Base-by-base conservation (phyloP, 2,888 invertebrate genomes). In the Chaetoderma sp. region DNA sequence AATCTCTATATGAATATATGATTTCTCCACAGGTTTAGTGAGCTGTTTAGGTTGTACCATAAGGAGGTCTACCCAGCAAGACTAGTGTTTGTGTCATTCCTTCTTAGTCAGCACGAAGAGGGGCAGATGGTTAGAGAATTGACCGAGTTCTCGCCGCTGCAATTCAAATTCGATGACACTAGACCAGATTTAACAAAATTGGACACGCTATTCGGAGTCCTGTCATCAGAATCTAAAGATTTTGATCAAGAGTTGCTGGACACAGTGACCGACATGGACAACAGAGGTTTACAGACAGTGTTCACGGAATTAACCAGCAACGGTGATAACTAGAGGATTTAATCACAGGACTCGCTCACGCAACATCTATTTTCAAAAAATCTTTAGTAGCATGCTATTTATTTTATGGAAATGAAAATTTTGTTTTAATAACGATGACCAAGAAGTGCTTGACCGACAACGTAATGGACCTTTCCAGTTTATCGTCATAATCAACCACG, bases 51-150 rank as follows among this genome's bases (percentile, higher is more conserved):
- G 68, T 82, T 81, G 68, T 86, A 86, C 71, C 67, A 75, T 52
- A 73, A 80, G 6, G 84, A 86, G 56, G 82, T 86, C 0, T 84
- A 76, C 72, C 84, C 84, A 13, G 83, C 84, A 13, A 77, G 76
- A 39, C 73, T 86, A 23, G 84, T 86, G 3, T 86, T 86, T 70
- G 83, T 86, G 6, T 86, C 86, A 3, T 86, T 86, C 71, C 75
- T 86, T 13, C 45, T 70, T 10, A 50, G 63, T 23, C 86, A 86
- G 71, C 81, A 82, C 63, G 59, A 68, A 16, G 45, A 70, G 21
- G 85, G 86, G 10, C 76, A 82, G 54, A 86, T 86, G 86, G 80
- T 79, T 16, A 44, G 36, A 5, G 66, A 70, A 47, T 74, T 83
- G 42, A 64, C 76, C 50, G 42, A n/a, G 13, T 73, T 76, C 54